These are phyloP conservation scores for Neodiprion fabricii DNA, from an alignment of 1,140 invertebrate species.

Conservation along the genomic window DNA sequence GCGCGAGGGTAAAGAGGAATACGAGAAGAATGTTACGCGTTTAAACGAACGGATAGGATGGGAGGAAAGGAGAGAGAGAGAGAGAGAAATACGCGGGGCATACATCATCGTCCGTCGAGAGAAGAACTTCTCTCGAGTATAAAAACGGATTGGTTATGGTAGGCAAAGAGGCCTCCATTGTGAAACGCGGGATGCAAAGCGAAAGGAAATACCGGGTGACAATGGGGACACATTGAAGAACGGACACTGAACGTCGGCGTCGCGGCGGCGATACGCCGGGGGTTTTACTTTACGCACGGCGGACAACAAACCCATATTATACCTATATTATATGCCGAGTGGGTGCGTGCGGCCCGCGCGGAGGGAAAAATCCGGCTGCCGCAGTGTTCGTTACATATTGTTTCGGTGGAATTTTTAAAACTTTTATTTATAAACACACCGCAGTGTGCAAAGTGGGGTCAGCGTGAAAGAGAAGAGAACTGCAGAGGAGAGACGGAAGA, in stretches of 20 bases:
- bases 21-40: conserved; percentile 5
- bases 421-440: conserved; percentile 37
- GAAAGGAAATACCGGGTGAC: conserved; percentile 33
- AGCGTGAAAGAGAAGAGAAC: conserved; percentile 9
- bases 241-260: background rate
- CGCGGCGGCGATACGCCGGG: background rate
- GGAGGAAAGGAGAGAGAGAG: background rate
- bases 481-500: background rate
- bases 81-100: background rate
- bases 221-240: background rate
- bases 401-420: conserved; percentile 25
- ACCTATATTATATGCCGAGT: background rate
- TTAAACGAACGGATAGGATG: no score
- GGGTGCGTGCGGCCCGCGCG: background rate
- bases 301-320: background rate
- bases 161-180: conserved; percentile 9
- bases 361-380: background rate
- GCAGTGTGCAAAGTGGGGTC: conserved; percentile 37
- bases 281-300: background rate
- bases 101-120: conserved; percentile 15
- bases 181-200: conserved; percentile 26
- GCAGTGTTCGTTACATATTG: conserved; percentile 6
- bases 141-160: conserved; percentile 25
- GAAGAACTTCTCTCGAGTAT: background rate
- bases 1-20: background rate